Evolutionary conservation across 2,113 vertebrate species (phyloP), one percentile per base, ranked within the genome.

Genomic region (Chamaetylas fuelleborni): DNA sequence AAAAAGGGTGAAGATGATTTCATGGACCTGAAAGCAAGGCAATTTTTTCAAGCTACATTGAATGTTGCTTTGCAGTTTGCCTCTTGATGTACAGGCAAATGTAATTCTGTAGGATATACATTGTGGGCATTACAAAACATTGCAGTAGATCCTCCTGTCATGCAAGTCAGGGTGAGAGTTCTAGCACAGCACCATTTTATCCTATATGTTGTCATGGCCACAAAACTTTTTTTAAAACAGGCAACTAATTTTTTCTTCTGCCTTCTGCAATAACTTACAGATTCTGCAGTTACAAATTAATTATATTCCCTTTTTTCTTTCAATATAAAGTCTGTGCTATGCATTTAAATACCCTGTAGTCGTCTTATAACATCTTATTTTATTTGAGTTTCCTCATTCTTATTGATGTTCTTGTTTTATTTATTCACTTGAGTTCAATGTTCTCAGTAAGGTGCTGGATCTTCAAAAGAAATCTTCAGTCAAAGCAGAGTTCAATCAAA

Each of bases 341-440:
- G 71, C 31, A 79, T 66, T 88, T 93, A 62, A 94, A 81, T 93
- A 88, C 73, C 43, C 84, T 47, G 29, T 82, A 64, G 54, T 81
- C 15, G 0, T 80, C 28, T 92, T 70, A 38, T 62, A 66, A 78
- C 48, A 61, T 70, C 86, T 93, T 91, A 83, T 83, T 96, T 93
- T 89, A 81, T 92, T 95, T 60, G 48, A 90, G 62, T 94, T 90
- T 88, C 62, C 51, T 54, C 69, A 60, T 86, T 29, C 53, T 97
- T 87, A 69, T 86, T 92, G 81, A 82, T 86, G 81, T 74, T 97
- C 5, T 1, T 92, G 12, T 85, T 95, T 96, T 94, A 95, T 93
- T 97, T 97, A 95, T 90, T 96, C 81, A 81, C 34, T 93, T 73
- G 38, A 71, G 47, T 90, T 94, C 84, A 94, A 76, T 95, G 92